phyloP scores from a whole-genome alignment of 1,140 invertebrate species.

The Atta cephalotes region DNA sequence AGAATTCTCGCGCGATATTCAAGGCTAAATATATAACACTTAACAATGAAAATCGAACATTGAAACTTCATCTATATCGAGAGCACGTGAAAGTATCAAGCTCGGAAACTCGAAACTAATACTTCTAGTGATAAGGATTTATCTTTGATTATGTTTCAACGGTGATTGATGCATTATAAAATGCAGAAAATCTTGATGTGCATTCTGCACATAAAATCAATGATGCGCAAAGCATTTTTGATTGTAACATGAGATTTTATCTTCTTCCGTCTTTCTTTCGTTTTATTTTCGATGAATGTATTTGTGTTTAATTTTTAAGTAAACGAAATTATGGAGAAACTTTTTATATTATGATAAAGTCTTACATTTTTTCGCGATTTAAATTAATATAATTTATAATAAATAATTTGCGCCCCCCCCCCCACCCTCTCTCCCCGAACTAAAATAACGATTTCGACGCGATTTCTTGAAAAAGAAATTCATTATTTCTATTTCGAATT shows the following conservation, averaged over 20 bases:
- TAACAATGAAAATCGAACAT: background rate
- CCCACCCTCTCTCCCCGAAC: background rate
- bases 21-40: constrained; percentile 8
- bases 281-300: background rate
- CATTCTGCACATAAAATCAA: background rate
- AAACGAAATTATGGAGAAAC: background rate
- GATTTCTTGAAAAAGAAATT: background rate
- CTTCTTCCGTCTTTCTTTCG: background rate
- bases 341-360: background rate
- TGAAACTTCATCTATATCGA: background rate
- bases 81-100: background rate
- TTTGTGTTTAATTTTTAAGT: background rate
- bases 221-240: background rate
- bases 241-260: background rate
- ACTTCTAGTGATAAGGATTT: constrained; percentile 30
- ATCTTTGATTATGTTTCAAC: constrained; percentile 14
- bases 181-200: constrained; percentile 16
- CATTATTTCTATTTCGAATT: background rate
- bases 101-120: constrained; percentile 22
- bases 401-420: background rate
- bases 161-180: constrained; percentile 14
- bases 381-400: background rate
- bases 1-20: background rate
- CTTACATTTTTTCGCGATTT: background rate
- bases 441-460: background rate